These are phyloP conservation scores for Gymnoscopelus braueri DNA, from an alignment of 2,797 vertebrate genomes.

Conservation along the genomic window DNA sequence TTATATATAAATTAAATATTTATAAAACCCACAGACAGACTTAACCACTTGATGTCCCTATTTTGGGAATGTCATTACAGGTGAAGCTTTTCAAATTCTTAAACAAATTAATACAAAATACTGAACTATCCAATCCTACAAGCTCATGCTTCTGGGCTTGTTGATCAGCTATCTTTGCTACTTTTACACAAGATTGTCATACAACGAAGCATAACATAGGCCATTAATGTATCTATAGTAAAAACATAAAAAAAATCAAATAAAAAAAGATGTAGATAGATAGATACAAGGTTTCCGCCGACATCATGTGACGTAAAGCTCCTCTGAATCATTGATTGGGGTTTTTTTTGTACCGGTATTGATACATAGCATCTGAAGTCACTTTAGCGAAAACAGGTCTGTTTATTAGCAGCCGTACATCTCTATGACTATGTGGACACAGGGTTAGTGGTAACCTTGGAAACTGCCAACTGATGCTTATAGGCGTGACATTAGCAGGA, in stretches of 20 bases:
- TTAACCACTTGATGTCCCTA: no score
- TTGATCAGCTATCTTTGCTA: no score
- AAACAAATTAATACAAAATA: no score
- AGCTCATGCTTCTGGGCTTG: no score
- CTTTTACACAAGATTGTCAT: constrained; percentile 6
- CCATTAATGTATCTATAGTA: no score
- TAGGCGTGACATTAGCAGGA: constrained; percentile 17
- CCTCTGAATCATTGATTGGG: constrained; percentile 15
- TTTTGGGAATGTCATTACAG: no score
- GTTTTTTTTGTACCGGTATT: not conserved
- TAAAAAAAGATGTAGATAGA: no score
- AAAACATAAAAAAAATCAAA: no score
- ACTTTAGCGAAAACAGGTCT: constrained; percentile 40
- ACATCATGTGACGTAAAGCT: constrained; percentile 16
- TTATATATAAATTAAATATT: no score
- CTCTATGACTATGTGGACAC: constrained; percentile 25
- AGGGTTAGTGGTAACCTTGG: constrained; percentile 22
- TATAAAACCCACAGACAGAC: no score
- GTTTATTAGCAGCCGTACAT: constrained; percentile 27
- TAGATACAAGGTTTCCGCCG: not conserved
- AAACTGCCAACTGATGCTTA: constrained; percentile 29
- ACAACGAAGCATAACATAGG: not conserved
- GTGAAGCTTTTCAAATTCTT: no score
- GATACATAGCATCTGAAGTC: constrained; percentile 52
- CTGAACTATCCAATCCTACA: no score